These are phyloP conservation scores for Drosophila demipolita DNA, from an alignment of 2,888 invertebrate genomes.

Conservation along the genomic window DNA sequence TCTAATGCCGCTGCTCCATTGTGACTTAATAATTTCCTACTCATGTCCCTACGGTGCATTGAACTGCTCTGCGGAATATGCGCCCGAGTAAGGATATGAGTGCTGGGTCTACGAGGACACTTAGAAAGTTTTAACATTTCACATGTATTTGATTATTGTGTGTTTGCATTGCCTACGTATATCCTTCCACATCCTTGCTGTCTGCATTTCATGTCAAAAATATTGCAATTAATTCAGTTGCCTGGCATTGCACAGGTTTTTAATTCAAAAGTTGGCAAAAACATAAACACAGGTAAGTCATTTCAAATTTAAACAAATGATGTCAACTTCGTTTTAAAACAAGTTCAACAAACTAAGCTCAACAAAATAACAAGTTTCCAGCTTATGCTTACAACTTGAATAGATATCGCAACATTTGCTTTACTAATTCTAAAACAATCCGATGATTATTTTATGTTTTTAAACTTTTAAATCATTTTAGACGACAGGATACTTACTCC, in stretches of 20 bases:
- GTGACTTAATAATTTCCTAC: slow-evolving; percentile 80
- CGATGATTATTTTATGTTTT: neutral
- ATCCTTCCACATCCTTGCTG: slow-evolving; percentile 3
- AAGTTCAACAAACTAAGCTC: neutral
- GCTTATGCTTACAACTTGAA: neutral
- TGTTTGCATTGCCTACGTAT: slow-evolving; percentile 15
- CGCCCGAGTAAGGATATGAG: neutral
- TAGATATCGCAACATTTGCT: neutral
- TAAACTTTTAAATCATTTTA: neutral
- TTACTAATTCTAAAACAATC: neutral
- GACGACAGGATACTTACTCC: neutral
- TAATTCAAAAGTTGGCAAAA: slow-evolving; percentile 24
- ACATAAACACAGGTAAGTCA: slow-evolving; percentile 12
- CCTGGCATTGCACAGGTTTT: slow-evolving; percentile 28
- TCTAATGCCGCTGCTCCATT: slow-evolving; percentile 62
- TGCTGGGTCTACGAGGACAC: slow-evolving; percentile 10
- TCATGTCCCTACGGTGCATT: slow-evolving; percentile 72
- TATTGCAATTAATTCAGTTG: slow-evolving; percentile 66
- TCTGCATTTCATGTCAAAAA: slow-evolving; percentile 37
- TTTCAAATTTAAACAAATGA: slow-evolving; percentile 1
- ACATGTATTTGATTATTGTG: slow-evolving; percentile 36
- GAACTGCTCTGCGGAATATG: slow-evolving; percentile 54
- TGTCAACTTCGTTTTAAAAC: neutral
- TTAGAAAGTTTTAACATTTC: slow-evolving; percentile 29
- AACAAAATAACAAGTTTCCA: neutral